Percentiles rank a stretch among this genome's conserved stretches.
These are phyloP conservation scores for Phataginus tricuspis DNA, from an alignment of 2,797 vertebrate species.

Conservation along the genomic window DNA sequence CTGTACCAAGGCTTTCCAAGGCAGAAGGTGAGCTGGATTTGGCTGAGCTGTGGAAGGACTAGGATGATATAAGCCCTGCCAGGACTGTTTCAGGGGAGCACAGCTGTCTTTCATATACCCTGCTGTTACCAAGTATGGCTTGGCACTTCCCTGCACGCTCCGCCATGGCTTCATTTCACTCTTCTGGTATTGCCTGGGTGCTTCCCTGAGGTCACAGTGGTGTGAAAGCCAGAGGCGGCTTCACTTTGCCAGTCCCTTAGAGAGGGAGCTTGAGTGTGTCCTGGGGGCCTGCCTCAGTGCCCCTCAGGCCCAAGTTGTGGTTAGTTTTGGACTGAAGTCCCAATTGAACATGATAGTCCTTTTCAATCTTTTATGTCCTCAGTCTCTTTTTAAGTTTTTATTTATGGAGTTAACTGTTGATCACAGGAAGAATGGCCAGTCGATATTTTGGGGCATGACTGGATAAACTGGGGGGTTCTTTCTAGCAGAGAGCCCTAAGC, in stretches of 20 bases:
- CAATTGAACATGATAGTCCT: background rate
- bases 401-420: background rate
- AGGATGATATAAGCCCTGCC: background rate
- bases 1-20: background rate
- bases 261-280: background rate
- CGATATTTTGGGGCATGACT: background rate
- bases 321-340: background rate
- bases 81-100: background rate
- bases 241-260: no score
- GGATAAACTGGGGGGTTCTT: background rate
- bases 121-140: background rate
- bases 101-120: fast-evolving
- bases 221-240: background rate
- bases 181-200: background rate
- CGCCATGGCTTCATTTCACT: background rate
- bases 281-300: background rate
- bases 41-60: background rate
- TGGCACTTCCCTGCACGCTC: background rate
- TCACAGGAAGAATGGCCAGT: background rate
- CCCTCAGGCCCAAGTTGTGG: background rate
- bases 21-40: background rate
- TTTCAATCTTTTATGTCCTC: background rate
- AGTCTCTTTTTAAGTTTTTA: background rate
- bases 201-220: background rate
- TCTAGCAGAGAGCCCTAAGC: background rate